Base-by-base conservation (phyloP, 2,113 vertebrate species). In the Lepidiolamprologus cunningtoni region DNA sequence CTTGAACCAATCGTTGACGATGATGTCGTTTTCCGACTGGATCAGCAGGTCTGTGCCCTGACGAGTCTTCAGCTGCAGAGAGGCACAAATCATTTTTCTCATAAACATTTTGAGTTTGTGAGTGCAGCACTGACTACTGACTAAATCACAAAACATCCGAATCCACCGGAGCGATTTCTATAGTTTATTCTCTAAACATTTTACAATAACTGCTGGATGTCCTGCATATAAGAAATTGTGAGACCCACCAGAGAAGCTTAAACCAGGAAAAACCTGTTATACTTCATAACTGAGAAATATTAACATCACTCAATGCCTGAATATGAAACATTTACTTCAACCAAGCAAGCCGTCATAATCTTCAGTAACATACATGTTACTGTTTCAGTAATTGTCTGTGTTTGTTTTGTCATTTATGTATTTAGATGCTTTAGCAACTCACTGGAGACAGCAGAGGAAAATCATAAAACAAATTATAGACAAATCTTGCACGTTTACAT, bases 1-100 rank as follows among this genome's bases (percentile, higher is more conserved):
- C 93, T 95, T 96, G 94, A 96, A 96, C 98, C 98, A 99, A 37
- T 99, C 98, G 50, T 82, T 97, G 91, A 98, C 94, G 85, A 97
- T 4, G 78, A 58, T 42, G 21, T 99, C 98, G 31, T 95, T 98
- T 23, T 99, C 98, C 2, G 97, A 98, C 53, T 99, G 98, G 95
- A 99, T 97, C 87, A 99, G 97, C 73, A 99, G 95, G 80, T 99
- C 98, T 1, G 97, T 98, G 93, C 97, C 98, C 93, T 97, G 97
- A 2, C 97, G 97, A 6, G 97, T 98, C 97, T 97, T 99, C 91
- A 99, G 94, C 98, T 99, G 96, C 33, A 66, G 23, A 91, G 3
- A 83, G 7, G 82, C n/a, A 33, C 71, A 52, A 21, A 19, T 23
- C 10, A 42, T 16, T 16, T 2, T 21, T 33, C 4, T 33, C 4